Base-by-base conservation (phyloP, 2,888 invertebrate species). In the Harpagoxenus sublaevis region DNA sequence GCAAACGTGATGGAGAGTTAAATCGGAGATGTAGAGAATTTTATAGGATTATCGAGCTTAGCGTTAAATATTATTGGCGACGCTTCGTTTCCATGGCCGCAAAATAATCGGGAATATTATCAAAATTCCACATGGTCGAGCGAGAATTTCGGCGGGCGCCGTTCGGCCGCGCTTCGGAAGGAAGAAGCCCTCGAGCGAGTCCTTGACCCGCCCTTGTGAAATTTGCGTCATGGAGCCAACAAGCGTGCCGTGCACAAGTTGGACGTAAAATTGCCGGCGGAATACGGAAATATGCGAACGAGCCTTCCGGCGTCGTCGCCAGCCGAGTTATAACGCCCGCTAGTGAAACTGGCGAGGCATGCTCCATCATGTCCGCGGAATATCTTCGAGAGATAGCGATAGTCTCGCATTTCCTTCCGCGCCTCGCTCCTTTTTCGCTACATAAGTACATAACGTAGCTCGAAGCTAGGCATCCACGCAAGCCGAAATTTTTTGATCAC, bases 231-330 rank as follows among this genome's bases (percentile, higher is more conserved):
- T 45, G 60, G 18, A 60, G n/a, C 28, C 45, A 66, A 60, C 45
- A 83, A 79, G 57, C 62, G 79, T 84, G 85, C 77, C 84, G 87
- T 86, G 88, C 42, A 42, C 48, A 92, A 91, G 90, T 92, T 91
- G 89, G 85, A 89, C 88, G 92, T 91, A 93, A 92, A 93, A 92
- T 92, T 92, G 91, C 88, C 87, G 83, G 83, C 79, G 88, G 85
- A 84, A 89, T 63, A 78, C 87, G 90, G 90, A 92, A 92, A 92
- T 93, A 92, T 91, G 91, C 88, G 90, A 90, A 89, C 89, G 91
- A 88, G 89, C 87, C 89, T 91, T 89, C 88, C 90, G 90, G 86
- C 83, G 85, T 86, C 83, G 84, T 63, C 65, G 51, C 68, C 5
- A 35, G 68, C 31, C 68, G 84, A 87, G 89, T 90, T 91, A 87